A percentile compares a stretch with the other conserved stretches of the same genome.
These are phyloP conservation scores for Sebastes hubbsi DNA, from an alignment of 2,797 vertebrate species.

Conservation along the genomic window DNA sequence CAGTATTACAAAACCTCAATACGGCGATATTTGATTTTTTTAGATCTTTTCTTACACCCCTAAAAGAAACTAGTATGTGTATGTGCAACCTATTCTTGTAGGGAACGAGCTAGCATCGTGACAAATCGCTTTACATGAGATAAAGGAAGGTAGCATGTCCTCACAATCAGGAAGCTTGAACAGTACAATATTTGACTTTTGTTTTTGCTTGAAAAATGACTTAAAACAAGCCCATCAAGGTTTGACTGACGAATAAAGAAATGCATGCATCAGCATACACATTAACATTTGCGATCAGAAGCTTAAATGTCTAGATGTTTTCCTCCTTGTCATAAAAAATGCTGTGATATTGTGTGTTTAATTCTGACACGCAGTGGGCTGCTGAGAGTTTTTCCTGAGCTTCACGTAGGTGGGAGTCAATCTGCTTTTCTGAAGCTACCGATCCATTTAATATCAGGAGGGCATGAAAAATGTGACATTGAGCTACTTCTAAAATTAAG, in stretches of 20 bases:
- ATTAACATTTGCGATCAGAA: background rate
- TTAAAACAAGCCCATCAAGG: background rate
- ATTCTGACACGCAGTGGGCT: slow-evolving; percentile 10
- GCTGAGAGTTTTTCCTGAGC: slow-evolving; percentile 3
- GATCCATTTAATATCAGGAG: slow-evolving; percentile 24
- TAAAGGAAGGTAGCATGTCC: background rate
- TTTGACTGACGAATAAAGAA: background rate
- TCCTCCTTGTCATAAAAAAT: background rate
- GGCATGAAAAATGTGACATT: slow-evolving; percentile 21
- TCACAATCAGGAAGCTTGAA: background rate
- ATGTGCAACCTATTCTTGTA: background rate
- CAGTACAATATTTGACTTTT: background rate
- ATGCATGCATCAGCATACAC: background rate
- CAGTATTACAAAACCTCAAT: too few relatives aligned
- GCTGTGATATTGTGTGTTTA: slow-evolving; percentile 42
- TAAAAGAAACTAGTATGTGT: background rate
- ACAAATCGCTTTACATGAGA: background rate
- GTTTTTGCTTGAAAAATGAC: too few relatives aligned
- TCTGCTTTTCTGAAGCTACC: slow-evolving; percentile 23
- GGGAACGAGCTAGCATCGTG: background rate
- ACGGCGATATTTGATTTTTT: too few relatives aligned
- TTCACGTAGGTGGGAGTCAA: slow-evolving; percentile 41
- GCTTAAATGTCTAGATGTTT: background rate
- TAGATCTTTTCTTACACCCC: too few relatives aligned
- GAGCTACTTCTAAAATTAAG: slow-evolving; percentile 30